A percentile compares a stretch with the other conserved stretches of the same genome.
These are phyloP conservation scores for Excalfactoria chinensis DNA, from an alignment of 2,113 vertebrate species.

Conservation along the genomic window DNA sequence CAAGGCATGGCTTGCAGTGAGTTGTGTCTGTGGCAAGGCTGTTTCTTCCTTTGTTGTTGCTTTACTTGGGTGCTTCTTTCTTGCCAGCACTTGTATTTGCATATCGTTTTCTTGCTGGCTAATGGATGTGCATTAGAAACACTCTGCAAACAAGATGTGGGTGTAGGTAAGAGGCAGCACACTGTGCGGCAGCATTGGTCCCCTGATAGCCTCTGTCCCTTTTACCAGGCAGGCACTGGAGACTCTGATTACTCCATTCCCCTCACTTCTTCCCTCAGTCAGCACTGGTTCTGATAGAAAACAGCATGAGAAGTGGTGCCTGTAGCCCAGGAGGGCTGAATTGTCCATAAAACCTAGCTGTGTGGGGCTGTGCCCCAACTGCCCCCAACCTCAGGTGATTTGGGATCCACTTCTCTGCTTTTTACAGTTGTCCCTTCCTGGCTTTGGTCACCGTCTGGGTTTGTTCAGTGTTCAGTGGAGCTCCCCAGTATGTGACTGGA, in stretches of 20 bases:
- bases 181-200: not conserved
- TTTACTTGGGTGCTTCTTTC: not conserved
- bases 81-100: not conserved
- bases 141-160: not conserved
- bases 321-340: not conserved
- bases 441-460: not conserved
- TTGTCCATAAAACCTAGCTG: not conserved
- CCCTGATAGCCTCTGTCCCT: not conserved
- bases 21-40: not conserved
- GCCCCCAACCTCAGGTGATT: rapidly evolving
- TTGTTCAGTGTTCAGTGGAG: not conserved
- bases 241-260: not conserved
- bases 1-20: not conserved
- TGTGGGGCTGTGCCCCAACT: not conserved
- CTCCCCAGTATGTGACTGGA: not conserved
- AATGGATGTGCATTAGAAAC: not conserved
- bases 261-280: not conserved
- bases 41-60: not conserved
- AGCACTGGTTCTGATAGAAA: not conserved
- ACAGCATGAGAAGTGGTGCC: not conserved
- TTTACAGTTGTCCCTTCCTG: rapidly evolving
- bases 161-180: not conserved
- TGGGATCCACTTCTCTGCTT: not conserved
- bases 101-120: not conserved
- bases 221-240: not conserved